Percentiles rank a stretch among this genome's conserved stretches.
These are phyloP conservation scores for Alentia gelatinosa DNA, from an alignment of 2,888 invertebrate species.

Conservation along the genomic window DNA sequence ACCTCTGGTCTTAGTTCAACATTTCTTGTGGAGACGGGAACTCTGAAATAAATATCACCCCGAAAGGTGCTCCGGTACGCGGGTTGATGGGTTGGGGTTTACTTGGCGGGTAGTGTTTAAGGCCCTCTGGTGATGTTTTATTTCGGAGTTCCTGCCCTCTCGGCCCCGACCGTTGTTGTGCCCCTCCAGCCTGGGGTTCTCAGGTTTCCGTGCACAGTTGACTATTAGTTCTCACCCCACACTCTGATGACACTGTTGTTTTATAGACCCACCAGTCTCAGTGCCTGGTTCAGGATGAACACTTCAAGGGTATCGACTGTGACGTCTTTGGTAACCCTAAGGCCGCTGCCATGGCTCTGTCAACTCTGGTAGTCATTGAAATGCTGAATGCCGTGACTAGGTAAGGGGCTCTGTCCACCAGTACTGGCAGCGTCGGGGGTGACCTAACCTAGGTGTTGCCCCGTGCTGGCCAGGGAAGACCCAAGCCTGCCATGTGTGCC, in stretches of 20 bases:
- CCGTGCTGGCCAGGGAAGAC: conserved; percentile 18
- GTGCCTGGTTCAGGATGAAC: conserved; percentile 80
- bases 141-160: neutral
- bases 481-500: conserved; percentile 36
- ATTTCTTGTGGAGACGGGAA: neutral
- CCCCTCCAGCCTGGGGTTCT: too few species aligned
- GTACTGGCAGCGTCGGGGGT: neutral
- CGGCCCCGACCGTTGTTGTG: too few species aligned
- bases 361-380: conserved; percentile 99
- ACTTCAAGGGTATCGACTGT: conserved; percentile 97
- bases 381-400: conserved; percentile 99
- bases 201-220: neutral
- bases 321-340: conserved; percentile 98
- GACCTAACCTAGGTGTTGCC: neutral
- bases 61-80: neutral
- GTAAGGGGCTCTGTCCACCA: conserved; percentile 81
- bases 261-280: conserved; percentile 80
- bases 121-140: neutral
- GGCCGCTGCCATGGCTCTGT: conserved; percentile 99
- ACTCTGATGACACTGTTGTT: conserved; percentile 22
- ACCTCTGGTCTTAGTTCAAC: neutral
- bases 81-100: neutral
- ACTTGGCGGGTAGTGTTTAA: neutral
- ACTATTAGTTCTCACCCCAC: neutral
- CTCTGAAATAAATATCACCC: neutral